A percentile compares a stretch with the other conserved stretches of the same genome.
Evolutionary conservation across 2,113 vertebrate species (phyloP).

Genomic region (Coreoperca whiteheadi): DNA sequence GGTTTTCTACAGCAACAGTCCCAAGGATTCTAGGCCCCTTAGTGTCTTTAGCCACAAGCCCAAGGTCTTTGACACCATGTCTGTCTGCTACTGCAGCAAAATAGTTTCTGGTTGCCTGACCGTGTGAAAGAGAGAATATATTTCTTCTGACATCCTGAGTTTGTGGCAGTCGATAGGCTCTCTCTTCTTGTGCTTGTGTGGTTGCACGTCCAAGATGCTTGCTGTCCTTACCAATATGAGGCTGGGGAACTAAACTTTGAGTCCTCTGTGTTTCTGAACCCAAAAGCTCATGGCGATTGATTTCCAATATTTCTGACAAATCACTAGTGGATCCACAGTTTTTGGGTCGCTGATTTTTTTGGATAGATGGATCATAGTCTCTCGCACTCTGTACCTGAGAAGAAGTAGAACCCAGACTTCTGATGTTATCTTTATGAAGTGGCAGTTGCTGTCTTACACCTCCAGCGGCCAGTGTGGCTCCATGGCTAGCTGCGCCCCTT

Average conservation of each 20-base stretch:
- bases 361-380: constrained; percentile 13
- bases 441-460: constrained; percentile 3
- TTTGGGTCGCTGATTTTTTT: background rate
- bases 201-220: constrained; percentile 27
- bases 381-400: constrained; percentile 10
- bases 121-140: background rate
- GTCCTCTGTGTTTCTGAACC: constrained; percentile 34
- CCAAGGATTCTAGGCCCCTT: constrained; percentile 29
- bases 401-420: background rate
- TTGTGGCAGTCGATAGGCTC: constrained; percentile 20
- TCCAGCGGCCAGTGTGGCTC: constrained; percentile 4
- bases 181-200: constrained; percentile 22
- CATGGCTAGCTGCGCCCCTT: constrained; percentile 6
- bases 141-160: constrained; percentile 14
- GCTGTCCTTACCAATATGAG: background rate
- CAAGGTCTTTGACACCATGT: constrained; percentile 12
- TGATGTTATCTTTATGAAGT: constrained; percentile 37
- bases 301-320: constrained; percentile 10
- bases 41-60: constrained; percentile 11
- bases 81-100: constrained; percentile 13
- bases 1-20: constrained; percentile 26
- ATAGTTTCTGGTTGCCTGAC: constrained; percentile 15
- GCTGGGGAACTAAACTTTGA: constrained; percentile 6
- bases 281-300: constrained; percentile 21
- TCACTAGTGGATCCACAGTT: constrained; percentile 40